Conservation (phyloP, 2,113 vertebrate species). For the Opisthocomus hoazin region DNA sequence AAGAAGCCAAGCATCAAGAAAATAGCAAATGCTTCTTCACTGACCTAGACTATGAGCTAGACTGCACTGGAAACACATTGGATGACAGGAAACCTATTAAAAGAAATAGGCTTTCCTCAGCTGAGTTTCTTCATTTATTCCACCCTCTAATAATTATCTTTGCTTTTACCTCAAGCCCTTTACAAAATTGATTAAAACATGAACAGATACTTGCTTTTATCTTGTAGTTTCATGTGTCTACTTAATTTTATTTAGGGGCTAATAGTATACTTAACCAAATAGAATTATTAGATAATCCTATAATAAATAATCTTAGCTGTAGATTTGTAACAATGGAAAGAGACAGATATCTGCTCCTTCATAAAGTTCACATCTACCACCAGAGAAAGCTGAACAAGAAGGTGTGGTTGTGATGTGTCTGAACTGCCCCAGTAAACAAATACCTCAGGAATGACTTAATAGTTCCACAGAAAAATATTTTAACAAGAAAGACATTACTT, state of each 20-base stretch:
- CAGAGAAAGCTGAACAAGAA: neutral
- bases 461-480: neutral
- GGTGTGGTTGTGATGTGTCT: neutral
- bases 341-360: neutral
- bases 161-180: slow-evolving; percentile 19
- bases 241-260: neutral
- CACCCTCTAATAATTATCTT: neutral
- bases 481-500: neutral
- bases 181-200: neutral
- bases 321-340: neutral
- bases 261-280: neutral
- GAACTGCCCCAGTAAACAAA: neutral
- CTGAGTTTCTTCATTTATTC: slow-evolving; percentile 24
- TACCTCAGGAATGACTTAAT: neutral
- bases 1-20: slow-evolving; percentile 22
- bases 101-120: neutral
- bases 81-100: neutral
- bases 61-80: neutral
- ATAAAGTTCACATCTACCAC: neutral
- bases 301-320: neutral
- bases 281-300: neutral
- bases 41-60: neutral
- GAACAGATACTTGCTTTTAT: neutral
- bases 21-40: neutral
- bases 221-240: neutral